Percentiles rank a stretch among this genome's conserved stretches.
Conservation (phyloP, 1,140 invertebrate genomes). For the Babylonia areolata region DNA sequence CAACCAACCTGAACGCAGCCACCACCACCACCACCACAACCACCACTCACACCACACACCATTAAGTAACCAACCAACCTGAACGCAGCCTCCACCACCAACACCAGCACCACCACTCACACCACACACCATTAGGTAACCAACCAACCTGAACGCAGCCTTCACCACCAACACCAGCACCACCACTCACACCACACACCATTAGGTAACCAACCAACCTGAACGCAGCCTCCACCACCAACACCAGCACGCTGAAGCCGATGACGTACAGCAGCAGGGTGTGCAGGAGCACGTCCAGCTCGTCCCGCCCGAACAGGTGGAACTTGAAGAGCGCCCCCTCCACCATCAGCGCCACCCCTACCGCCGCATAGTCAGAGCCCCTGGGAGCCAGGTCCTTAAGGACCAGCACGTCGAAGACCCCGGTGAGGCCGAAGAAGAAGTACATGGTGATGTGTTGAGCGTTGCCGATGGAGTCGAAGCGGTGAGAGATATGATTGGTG, state of each 20-base stretch:
- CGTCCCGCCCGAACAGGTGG: slow-evolving; percentile 76
- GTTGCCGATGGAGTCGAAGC: slow-evolving; percentile 62
- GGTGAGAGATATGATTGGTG: background rate
- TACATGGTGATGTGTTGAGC: slow-evolving; percentile 79
- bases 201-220: background rate
- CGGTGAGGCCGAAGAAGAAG: slow-evolving; percentile 76
- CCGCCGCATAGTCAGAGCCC: slow-evolving; percentile 47
- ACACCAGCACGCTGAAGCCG: slow-evolving; percentile 60
- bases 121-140: too few relatives aligned
- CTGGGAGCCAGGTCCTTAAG: slow-evolving; percentile 50
- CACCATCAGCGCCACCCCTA: slow-evolving; percentile 68
- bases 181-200: too few relatives aligned
- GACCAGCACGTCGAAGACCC: slow-evolving; percentile 74
- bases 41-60: too few relatives aligned
- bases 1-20: slow-evolving; percentile 29
- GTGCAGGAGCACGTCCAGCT: slow-evolving; percentile 77
- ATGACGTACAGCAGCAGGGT: slow-evolving; percentile 75
- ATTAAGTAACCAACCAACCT: too few relatives aligned
- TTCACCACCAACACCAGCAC: too few relatives aligned
- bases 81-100: background rate
- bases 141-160: too few relatives aligned
- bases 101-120: too few relatives aligned
- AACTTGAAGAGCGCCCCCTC: slow-evolving; percentile 77
- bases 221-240: slow-evolving; percentile 62
- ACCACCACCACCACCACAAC: slow-evolving; percentile 59